Percentiles rank a stretch among this genome's conserved stretches.
phyloP scores from a whole-genome alignment of 1,140 invertebrate species.

The Cyrtorhinus lividipennis region DNA sequence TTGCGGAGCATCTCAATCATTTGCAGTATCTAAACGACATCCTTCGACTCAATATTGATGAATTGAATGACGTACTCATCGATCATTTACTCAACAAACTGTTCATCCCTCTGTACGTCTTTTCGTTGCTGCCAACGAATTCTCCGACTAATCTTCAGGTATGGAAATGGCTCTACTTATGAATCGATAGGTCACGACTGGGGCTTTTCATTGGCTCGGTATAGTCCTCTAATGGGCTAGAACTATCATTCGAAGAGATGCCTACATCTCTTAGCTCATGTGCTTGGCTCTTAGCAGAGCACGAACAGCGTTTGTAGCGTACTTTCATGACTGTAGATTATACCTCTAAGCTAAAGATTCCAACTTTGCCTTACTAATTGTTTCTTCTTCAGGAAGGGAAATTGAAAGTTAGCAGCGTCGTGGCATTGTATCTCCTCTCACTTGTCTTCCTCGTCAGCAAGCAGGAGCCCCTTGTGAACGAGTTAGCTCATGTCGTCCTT shows the following conservation, averaged over 20 bases:
- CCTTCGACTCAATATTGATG: conserved; percentile 75
- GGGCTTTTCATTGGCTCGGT: too few relatives aligned
- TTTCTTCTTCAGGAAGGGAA: conserved; percentile 31
- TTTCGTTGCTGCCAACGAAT: conserved; percentile 51
- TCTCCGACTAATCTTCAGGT: neutral
- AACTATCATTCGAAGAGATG: too few relatives aligned
- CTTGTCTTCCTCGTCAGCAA: conserved; percentile 93
- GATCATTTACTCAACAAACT: conserved; percentile 89
- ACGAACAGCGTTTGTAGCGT: too few relatives aligned
- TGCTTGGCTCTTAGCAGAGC: too few relatives aligned
- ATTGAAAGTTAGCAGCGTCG: conserved; percentile 70
- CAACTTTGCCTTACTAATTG: too few relatives aligned
- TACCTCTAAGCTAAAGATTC: too few relatives aligned
- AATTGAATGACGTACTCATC: conserved; percentile 88
- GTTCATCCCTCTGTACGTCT: conserved; percentile 87
- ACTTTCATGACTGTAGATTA: too few relatives aligned
- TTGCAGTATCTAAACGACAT: conserved; percentile 98
- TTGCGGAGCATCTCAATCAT: conserved; percentile 95
- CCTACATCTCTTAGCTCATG: too few relatives aligned
- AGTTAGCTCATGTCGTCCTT: conserved; percentile 75
- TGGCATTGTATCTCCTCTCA: conserved; percentile 80
- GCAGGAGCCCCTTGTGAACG: conserved; percentile 73
- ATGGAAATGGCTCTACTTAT: too few relatives aligned
- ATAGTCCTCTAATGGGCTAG: conserved; percentile 2
- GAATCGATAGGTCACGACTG: too few relatives aligned